Base-by-base conservation (phyloP, 2,113 vertebrate species). In the Lepus europaeus region DNA sequence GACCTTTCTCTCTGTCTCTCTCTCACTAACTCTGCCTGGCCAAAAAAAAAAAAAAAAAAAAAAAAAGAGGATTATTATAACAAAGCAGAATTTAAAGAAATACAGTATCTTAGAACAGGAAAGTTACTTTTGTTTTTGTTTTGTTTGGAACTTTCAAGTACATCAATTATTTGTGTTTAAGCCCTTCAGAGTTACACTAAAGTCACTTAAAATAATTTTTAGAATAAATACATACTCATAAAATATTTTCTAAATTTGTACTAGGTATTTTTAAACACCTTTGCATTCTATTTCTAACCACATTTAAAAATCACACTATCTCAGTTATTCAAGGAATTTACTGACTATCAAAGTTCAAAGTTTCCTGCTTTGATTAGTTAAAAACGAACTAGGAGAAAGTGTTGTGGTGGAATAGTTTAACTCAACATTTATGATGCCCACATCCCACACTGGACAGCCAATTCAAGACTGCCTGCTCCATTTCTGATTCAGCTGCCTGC, bases 141-240 rank as follows among this genome's bases (percentile, higher is more conserved):
- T 78, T 77, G n/a, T 56, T 72, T 22, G 0, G 8, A 36, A 53
- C 9, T 85, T 77, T 85, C 36, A 88, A 82, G 29, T 69, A 8
- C 45, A 94, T 63, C 17, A 51, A 17, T 36, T 25, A 85, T 2
- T 69, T 91, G 29, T 73, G 11, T 91, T 89, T 94, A 69, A 53
- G 70, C 68, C 16, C 7, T 61, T 59, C 16, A 70, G 83, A 33
- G 2, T 22, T 51, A 63, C 31, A 56, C 33, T 80, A 49, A 82
- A 94, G 22, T 36, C 11, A 72, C 51, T 92, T 91, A 10, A 77
- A 90, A 89, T 61, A 90, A 72, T 85, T 86, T 76, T 69, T 17
- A 89, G 53, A 78, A 76, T 85, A 51, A 89, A 85, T 59, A 68
- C 85, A 73, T 86, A 68, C 36, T 20, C 22, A 49, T 72, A 22